Conservation (phyloP, 2,797 vertebrate genomes). For the Acrossocheilus fasciatus region DNA sequence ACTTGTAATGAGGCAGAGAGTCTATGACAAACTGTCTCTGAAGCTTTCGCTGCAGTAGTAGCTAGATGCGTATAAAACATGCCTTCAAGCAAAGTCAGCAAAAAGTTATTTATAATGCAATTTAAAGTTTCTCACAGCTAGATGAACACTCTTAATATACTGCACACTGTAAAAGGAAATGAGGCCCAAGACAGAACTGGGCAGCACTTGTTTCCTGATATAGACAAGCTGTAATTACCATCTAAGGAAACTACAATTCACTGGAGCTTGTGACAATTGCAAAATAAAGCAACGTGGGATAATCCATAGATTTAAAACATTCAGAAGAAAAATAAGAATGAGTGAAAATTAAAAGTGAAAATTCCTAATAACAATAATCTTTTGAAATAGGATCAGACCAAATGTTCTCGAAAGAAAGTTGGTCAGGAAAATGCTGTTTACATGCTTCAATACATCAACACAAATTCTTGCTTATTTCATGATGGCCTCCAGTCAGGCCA, state of each 20-base stretch:
- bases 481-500: neutral
- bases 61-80: neutral
- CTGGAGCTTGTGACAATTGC: neutral
- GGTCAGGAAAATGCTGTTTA: neutral
- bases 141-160: slow-evolving; percentile 13
- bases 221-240: neutral
- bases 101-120: slow-evolving; percentile 5
- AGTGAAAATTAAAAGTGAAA: neutral
- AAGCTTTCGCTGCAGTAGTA: slow-evolving; percentile 13
- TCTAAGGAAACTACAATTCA: neutral
- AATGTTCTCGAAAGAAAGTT: neutral
- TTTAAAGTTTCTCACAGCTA: slow-evolving; percentile 18
- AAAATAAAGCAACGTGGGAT: neutral
- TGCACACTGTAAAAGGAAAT: neutral
- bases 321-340: neutral
- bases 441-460: slow-evolving; percentile 11
- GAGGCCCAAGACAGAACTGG: neutral
- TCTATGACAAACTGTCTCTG: slow-evolving; percentile 7
- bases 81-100: slow-evolving; percentile 26
- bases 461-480: neutral
- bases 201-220: slow-evolving; percentile 2
- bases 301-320: neutral
- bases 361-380: neutral
- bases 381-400: neutral
- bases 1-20: neutral